Base-by-base conservation (phyloP, 2,888 invertebrate genomes). In the Stomorhina lunata region DNA sequence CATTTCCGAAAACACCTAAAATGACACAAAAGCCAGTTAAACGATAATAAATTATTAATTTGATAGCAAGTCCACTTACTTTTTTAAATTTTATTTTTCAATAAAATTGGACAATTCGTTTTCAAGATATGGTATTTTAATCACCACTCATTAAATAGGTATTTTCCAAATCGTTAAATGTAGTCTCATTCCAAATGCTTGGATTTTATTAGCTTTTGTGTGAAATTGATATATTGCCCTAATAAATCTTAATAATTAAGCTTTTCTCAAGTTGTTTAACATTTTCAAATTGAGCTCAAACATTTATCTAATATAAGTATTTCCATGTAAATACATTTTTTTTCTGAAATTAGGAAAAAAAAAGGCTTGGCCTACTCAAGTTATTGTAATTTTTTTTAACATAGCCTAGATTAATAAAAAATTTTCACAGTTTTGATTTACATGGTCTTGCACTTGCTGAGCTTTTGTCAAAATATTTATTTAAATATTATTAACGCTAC, bases 381-480 rank as follows among this genome's bases (percentile, higher is more conserved):
- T 50, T n/a, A 40, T 20, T 43, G n/a, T n/a, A n/a, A n/a, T n/a
- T n/a, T n/a, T n/a, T n/a, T 29, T 34, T 32, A 12, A 34, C 27
- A 45, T 20, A 27, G 4, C 15, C 40, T 15, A 4, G 9, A 37
- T 40, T 34, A n/a, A n/a, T 61, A 12, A 17, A 20, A 43, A 27
- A 48, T 25, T 32, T 45, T 27, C 20, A 55, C 12, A n/a, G 22
- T 12, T n/a, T 43, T 69, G 68, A n/a, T n/a, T 75, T 68, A 32
- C 43, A 50, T 25, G 15, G 2, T 48, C 50, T 43, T 17, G 15
- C 65, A 76, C 69, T 65, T 75, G 45, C 68, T 73, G 69, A 22
- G 59, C 40, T 75, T 48, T 71, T 79, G 75, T 79, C 82, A 50
- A 65, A 82, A 82, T 82, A 79, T 82, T 79, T 79, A 71, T 79